Base-by-base conservation (phyloP, 2,888 invertebrate species). In the Sinodicranocentrus sp. region DNA sequence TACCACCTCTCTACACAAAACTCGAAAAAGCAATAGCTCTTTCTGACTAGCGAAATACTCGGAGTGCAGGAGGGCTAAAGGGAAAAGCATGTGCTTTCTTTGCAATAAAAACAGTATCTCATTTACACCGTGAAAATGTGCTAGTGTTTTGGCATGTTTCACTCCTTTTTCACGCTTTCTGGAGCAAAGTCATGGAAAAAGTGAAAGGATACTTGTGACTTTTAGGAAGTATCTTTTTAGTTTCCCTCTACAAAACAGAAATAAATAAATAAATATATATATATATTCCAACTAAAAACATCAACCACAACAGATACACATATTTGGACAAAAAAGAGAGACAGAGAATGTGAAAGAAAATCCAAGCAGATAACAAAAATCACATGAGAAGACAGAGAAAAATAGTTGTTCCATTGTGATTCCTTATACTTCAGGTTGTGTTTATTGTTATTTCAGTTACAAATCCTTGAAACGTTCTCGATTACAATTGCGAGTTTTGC, bases 111-210 rank as follows among this genome's bases (percentile, higher is more conserved):
- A 21, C 33, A 75, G 57, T 57, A 57, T 28, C 77, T 77, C 72
- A 77, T 83, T 83, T 83, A 72, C 83, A 72, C 83, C 67, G 83
- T 65, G 77, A 76, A 83, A 83, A 65, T 77, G 83, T 83, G 72
- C 71, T 52, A 52, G 75, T 83, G 71, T 71, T 83, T 83, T 77
- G 77, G 83, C 83, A 76, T 83, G 77, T 77, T 77, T 83, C 72
- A 77, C 72, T 83, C 83, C 57, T 67, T 77, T 77, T 83, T 76
- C 76, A 82, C 76, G 76, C 76, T 76, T 82, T 82, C 44, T 72
- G 67, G 77, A 83, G 65, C 77, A 77, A 77, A 77, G 63, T 83
- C 71, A 61, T 61, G 70, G 72, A 65, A 54, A 65, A 67, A 67
- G 76, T 76, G 71, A 83, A 67, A 72, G 77, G 59, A 33, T 33